These are phyloP conservation scores for Trisateles emortualis DNA, from an alignment of 2,888 invertebrate species.

Conservation along the genomic window DNA sequence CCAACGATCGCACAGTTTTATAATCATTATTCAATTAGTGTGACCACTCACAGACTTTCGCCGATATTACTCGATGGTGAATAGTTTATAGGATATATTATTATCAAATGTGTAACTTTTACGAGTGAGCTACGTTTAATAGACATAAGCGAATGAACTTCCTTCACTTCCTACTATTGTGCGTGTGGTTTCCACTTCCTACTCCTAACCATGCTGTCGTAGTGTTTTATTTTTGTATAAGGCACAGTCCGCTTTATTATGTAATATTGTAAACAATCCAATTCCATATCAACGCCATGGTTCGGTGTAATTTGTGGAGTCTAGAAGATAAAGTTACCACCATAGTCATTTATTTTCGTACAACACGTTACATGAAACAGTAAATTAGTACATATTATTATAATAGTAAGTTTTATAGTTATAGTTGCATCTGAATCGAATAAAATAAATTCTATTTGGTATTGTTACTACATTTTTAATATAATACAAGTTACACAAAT, in stretches of 20 bases:
- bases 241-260: conserved; percentile 27
- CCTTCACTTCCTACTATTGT: conserved; percentile 45
- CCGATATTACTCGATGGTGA: conserved; percentile 39
- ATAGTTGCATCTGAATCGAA: conserved; percentile 68
- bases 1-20: conserved; percentile 13
- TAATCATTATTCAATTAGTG: conserved; percentile 32
- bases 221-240: conserved; percentile 21
- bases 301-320: conserved; percentile 32
- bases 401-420: conserved; percentile 55
- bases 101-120: conserved; percentile 55
- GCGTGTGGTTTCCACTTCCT: conserved; percentile 38
- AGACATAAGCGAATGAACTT: conserved; percentile 66
- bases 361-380: conserved; percentile 53
- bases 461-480: conserved; percentile 27
- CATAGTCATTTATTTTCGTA: conserved; percentile 78
- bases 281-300: conserved; percentile 22
- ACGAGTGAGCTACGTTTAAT: conserved; percentile 71
- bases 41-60: conserved; percentile 42
- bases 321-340: conserved; percentile 60
- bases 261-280: conserved; percentile 16
- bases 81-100: conserved; percentile 48
- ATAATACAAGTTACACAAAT: conserved; percentile 29
- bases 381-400: conserved; percentile 42
- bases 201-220: conserved; percentile 27
- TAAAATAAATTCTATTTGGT: conserved; percentile 63